These are phyloP conservation scores for Zaprionus capensis DNA, from an alignment of 1,140 invertebrate genomes.

Conservation along the genomic window DNA sequence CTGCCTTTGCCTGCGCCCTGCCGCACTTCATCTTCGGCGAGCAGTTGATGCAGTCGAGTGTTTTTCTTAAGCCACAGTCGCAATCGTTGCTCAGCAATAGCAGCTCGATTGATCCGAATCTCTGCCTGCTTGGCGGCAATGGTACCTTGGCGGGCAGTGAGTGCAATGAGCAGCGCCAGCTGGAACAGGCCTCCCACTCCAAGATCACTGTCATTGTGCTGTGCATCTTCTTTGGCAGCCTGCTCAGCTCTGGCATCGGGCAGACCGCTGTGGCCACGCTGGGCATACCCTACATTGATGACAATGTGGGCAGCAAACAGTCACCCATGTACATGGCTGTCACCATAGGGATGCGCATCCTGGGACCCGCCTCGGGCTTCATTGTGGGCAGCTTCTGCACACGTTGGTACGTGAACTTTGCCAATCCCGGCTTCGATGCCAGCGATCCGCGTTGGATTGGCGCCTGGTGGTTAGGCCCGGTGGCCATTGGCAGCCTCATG, in stretches of 20 bases:
- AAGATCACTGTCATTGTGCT: constrained; percentile 92
- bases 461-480: constrained; percentile 95
- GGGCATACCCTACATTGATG: constrained; percentile 97
- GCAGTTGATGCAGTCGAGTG: constrained; percentile 85
- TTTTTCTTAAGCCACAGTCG: constrained; percentile 57
- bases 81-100: not conserved
- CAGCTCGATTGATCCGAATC: constrained; percentile 64
- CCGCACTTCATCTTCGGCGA: constrained; percentile 93
- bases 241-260: constrained; percentile 95
- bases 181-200: constrained; percentile 88
- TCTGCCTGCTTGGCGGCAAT: constrained; percentile 66
- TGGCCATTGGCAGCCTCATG: constrained; percentile 91
- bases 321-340: constrained; percentile 97
- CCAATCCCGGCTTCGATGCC: constrained; percentile 90
- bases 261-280: constrained; percentile 96
- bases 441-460: constrained; percentile 96
- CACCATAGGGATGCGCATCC: constrained; percentile 95
- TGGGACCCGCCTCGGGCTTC: constrained; percentile 95
- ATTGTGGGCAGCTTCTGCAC: constrained; percentile 96
- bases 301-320: constrained; percentile 95
- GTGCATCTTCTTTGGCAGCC: constrained; percentile 93
- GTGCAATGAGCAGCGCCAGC: constrained; percentile 86
- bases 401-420: constrained; percentile 92
- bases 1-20: constrained; percentile 93
- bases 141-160: constrained; percentile 63